A percentile compares a stretch with the other conserved stretches of the same genome.
These are phyloP conservation scores for Fringilla coelebs DNA, from an alignment of 2,797 vertebrate genomes.

Conservation along the genomic window DNA sequence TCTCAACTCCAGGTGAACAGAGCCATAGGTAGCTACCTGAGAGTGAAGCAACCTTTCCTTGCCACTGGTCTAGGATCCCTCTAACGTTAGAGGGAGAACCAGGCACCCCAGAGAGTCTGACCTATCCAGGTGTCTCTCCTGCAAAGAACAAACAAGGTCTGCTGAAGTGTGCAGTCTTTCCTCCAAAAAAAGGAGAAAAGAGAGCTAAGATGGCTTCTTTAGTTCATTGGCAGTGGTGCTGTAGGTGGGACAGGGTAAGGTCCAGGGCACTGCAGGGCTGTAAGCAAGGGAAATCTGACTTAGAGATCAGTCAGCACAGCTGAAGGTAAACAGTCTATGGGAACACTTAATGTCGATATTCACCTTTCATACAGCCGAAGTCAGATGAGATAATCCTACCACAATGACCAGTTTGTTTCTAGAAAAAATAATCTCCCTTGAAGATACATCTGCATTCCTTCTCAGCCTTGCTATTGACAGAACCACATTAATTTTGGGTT, in stretches of 20 bases:
- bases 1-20: neutral
- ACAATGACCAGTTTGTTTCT: neutral
- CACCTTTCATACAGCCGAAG: accelerated
- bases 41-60: neutral
- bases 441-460: neutral
- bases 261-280: neutral
- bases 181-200: neutral
- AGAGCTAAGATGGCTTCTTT: neutral
- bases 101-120: neutral
- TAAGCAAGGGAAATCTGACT: neutral
- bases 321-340: neutral
- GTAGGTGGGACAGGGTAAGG: neutral
- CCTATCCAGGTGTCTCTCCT: neutral
- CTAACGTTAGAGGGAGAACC: neutral
- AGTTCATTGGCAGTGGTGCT: neutral
- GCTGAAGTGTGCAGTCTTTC: neutral
- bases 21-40: neutral
- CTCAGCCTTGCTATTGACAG: neutral
- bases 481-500: neutral
- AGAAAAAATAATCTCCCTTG: neutral
- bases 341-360: neutral
- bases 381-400: neutral
- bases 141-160: neutral
- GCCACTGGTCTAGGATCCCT: neutral
- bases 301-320: neutral